Base-by-base conservation (phyloP, 2,888 invertebrate species). In the Pristionchus fissidentatus region DNA sequence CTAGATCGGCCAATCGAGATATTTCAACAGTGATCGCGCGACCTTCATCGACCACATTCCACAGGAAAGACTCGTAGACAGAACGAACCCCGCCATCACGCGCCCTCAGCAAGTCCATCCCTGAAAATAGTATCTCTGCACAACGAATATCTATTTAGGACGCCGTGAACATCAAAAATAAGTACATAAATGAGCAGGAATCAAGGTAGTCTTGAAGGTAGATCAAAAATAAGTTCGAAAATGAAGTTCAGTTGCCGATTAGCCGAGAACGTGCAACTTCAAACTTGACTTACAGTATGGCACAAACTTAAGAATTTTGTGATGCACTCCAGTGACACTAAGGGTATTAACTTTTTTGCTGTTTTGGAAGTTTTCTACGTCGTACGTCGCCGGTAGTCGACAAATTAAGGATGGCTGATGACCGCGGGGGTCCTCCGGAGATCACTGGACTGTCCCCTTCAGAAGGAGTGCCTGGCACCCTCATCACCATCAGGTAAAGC, bases 401-500 rank as follows among this genome's bases (percentile, higher is more conserved):
- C 38, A 43, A 73, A 46, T 13, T 43, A 46, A 35, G 3, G 26
- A 73, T 73, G 73, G n/a, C 73, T 32, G 73, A 46, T 15, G 73
- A 43, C 1, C 41, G 29, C 19, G 75, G 57, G 57, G 57, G 79
- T 38, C 79, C 79, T 52, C 79, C 79, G 13, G 57, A 52, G 38
- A 97, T 98, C 29, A 97, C 97, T 66, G 99, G 99, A 38, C 95
- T 99, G 86, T 98, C 98, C 4, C 99, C 99, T 0, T 98, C 97
- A 92, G 98, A 99, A 94, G 99, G 98, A 85, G 38, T 29, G 26
- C 88, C 88, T 35, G 88, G 88, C 57, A 87, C 88, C 19, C 83
- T 84, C 49, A 81, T 89, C n/a, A 55, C 46, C 5, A 81, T 81
- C 29, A 60, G 80, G 80, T 62, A 62, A 19, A 3, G 22, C 13